A percentile compares a stretch with the other conserved stretches of the same genome.
Conservation (phyloP, 2,888 invertebrate species). For the Sphaerophoria rueppellii region DNA sequence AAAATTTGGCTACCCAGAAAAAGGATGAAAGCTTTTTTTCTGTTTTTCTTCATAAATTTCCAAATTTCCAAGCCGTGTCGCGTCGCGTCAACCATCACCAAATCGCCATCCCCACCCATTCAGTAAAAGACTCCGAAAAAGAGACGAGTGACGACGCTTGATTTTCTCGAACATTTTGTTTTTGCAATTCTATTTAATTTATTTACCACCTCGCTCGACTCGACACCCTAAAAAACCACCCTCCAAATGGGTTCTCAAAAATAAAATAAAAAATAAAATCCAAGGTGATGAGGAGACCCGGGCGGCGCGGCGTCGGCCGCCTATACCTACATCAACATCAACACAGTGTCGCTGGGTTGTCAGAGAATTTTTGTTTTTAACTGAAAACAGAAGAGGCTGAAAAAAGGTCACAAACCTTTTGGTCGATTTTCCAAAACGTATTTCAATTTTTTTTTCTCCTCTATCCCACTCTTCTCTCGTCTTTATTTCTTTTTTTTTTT, state of each 20-base stretch:
- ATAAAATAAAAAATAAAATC: too few relatives aligned
- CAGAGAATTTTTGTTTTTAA: constrained; percentile 23
- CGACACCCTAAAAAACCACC: constrained; percentile 2
- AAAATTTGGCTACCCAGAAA: not conserved
- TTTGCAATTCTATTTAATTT: constrained; percentile 60
- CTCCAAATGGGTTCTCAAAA: too few relatives aligned
- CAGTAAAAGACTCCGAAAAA: constrained; percentile 11
- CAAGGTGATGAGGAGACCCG: not conserved
- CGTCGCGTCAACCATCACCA: not conserved
- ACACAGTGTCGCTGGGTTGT: constrained; percentile 41
- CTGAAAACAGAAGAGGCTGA: constrained; percentile 17
- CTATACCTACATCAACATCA: constrained; percentile 23
- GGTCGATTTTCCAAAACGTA: not conserved
- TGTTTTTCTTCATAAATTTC: not conserved
- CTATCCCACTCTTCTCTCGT: too few relatives aligned
- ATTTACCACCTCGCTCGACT: constrained; percentile 35
- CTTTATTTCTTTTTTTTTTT: too few relatives aligned
- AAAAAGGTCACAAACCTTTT: constrained; percentile 72
- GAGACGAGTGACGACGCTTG: constrained; percentile 36
- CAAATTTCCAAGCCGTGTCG: not conserved
- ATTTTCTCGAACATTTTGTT: constrained; percentile 58
- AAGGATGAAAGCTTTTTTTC: constrained; percentile 46
- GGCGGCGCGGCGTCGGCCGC: not conserved
- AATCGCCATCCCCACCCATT: not conserved
- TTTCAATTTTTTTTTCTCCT: too few relatives aligned